Evolutionary conservation across 2,113 vertebrate species (phyloP).

Genomic region (Mustelus asterias): DNA sequence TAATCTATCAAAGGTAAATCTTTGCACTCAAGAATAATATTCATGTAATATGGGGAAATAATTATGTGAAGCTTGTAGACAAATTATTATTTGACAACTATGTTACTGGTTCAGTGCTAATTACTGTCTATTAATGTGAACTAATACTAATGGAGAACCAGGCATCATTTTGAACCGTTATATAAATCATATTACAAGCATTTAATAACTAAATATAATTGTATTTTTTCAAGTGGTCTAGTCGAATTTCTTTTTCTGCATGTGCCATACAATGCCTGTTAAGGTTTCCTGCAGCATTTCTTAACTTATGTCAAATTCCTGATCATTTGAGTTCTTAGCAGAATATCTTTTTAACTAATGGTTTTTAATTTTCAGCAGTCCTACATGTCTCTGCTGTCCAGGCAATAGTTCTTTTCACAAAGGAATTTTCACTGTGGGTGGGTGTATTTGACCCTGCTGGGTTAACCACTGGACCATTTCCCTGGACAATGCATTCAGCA

Average conservation of each 20-base stretch:
- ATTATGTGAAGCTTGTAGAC: background rate
- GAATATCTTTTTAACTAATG: background rate
- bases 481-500: background rate
- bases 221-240: background rate
- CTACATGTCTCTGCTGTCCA: background rate
- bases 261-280: background rate
- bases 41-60: background rate
- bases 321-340: background rate
- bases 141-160: too few relatives aligned
- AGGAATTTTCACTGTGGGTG: slow-evolving; percentile 17
- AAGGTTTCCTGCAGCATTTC: background rate
- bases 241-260: too few relatives aligned
- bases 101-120: background rate
- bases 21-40: background rate
- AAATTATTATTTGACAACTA: background rate
- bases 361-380: slow-evolving; percentile 9
- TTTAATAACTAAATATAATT: background rate
- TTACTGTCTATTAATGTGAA: background rate
- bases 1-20: background rate
- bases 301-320: background rate
- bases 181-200: background rate
- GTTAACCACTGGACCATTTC: slow-evolving; percentile 15
- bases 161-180: background rate
- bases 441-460: background rate
- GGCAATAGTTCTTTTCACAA: slow-evolving; percentile 27